Percentiles rank a stretch among this genome's conserved stretches.
Evolutionary conservation across 1,140 invertebrate genomes (phyloP).

Genomic region (Steinernema feltiae): DNA sequence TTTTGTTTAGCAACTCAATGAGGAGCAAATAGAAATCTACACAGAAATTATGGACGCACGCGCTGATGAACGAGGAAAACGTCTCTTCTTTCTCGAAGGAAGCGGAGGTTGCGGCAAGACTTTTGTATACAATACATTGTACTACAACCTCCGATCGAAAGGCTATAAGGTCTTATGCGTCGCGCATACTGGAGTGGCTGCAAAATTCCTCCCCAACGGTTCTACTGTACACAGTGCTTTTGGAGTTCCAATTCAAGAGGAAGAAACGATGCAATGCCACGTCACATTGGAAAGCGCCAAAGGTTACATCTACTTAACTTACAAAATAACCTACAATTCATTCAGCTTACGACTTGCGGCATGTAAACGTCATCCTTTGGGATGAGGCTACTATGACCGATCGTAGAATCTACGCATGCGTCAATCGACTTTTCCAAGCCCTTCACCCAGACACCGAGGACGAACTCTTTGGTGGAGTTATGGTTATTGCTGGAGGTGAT

Average conservation of each 20-base stretch:
- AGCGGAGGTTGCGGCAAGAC: not conserved
- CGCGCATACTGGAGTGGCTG: not conserved
- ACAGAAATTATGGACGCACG: not conserved
- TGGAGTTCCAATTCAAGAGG: not conserved
- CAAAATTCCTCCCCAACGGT: not conserved
- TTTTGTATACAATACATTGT: not conserved
- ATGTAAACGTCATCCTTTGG: not conserved
- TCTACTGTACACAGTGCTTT: not conserved
- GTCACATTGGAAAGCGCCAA: not conserved
- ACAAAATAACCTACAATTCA: not conserved
- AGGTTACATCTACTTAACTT: not conserved
- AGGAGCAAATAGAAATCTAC: not conserved
- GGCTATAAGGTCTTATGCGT: not conserved
- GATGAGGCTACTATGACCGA: not conserved
- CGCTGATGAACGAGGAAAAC: not conserved
- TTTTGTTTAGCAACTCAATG: not conserved
- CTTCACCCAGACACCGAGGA: not conserved
- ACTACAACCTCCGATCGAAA: not conserved
- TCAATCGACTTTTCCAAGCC: not conserved
- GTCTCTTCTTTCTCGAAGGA: not conserved
- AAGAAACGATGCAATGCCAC: not conserved
- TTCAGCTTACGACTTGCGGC: not conserved
- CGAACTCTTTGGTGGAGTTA: conserved; percentile 25
- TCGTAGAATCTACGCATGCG: not conserved
- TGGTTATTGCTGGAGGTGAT: conserved; percentile 25